Base-by-base conservation (phyloP, 2,113 vertebrate genomes). In the Silurus meridionalis region DNA sequence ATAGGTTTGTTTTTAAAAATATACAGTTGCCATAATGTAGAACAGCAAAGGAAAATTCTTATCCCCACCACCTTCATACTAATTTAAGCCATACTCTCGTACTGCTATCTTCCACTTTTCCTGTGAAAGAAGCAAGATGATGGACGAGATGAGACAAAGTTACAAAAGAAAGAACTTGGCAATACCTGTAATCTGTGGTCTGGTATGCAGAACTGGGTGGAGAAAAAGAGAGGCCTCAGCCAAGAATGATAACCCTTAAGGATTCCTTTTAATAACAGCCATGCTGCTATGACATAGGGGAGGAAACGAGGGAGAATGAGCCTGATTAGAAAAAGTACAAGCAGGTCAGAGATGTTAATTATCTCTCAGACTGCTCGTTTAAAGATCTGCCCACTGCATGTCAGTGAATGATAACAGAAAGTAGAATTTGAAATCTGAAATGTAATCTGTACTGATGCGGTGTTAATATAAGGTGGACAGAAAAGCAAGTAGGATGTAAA, bases 71-170 rank as follows among this genome's bases (percentile, higher is more conserved):
- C 82, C 55, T 86, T 81, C 87, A 88, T 72, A 77, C 58, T 89
- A 52, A 91, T 85, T 63, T 88, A 87, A 87, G 82, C 74, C 66
- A 17, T 46, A 86, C 81, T 80, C 86, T 82, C 90, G 91, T 87
- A 37, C 88, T 93, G 92, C 79, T 67, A 25, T 19, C 17, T 50
- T 8, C 58, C 48, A 55, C 48, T 74, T 86, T 72, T 85, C 82
- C 89, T 92, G 53, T 92, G 89, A 91, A 93, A 92, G 92, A 92
- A 93, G 93, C 90, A 92, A 83, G 86, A 58, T 79, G 74, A 82
- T 67, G 17, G 55, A 90, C 84, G 86, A 88, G 91, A 88, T 90
- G 83, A 82, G 66, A 71, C 25, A 37, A 52, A 48, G 72, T 48
- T 86, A 89, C 91, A 88, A 92, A 86, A 84, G 85, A 89, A 82